Conservation (phyloP, 1,140 invertebrate genomes). For the Vanessa tameamea region DNA sequence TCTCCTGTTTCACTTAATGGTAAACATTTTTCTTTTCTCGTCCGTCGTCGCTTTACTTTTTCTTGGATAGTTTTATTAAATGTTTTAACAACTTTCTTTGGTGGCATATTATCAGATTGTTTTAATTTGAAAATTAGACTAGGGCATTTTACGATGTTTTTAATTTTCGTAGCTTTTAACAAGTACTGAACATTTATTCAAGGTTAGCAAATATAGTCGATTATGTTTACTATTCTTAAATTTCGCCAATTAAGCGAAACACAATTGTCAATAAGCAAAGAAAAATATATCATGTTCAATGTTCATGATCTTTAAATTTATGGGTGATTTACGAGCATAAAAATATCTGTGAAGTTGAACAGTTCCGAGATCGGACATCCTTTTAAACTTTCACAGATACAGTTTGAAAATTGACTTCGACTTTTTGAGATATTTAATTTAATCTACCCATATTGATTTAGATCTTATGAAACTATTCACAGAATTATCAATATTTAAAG, state of each 20-base stretch:
- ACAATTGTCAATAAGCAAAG: too few relatives aligned
- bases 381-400: too few relatives aligned
- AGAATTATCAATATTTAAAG: too few relatives aligned
- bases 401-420: too few relatives aligned
- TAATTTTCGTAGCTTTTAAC: neutral
- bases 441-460: too few relatives aligned
- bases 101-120: conserved; percentile 1
- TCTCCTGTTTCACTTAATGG: neutral
- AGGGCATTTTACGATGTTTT: neutral
- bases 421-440: too few relatives aligned
- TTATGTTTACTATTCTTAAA: too few relatives aligned
- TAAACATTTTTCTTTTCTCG: neutral
- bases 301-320: neutral
- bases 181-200: neutral
- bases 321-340: neutral
- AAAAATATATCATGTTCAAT: conserved; percentile 1
- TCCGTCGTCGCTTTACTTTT: neutral
- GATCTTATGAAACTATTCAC: too few relatives aligned
- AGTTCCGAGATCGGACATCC: neutral
- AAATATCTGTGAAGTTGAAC: neutral
- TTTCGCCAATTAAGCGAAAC: too few relatives aligned
- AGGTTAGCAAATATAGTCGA: neutral
- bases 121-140: conserved; percentile 2
- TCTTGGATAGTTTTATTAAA: conserved; percentile 1
- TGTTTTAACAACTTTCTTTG: conserved; percentile 11